These are phyloP conservation scores for Mystacides longicornis DNA, from an alignment of 2,888 invertebrate species.

Conservation along the genomic window DNA sequence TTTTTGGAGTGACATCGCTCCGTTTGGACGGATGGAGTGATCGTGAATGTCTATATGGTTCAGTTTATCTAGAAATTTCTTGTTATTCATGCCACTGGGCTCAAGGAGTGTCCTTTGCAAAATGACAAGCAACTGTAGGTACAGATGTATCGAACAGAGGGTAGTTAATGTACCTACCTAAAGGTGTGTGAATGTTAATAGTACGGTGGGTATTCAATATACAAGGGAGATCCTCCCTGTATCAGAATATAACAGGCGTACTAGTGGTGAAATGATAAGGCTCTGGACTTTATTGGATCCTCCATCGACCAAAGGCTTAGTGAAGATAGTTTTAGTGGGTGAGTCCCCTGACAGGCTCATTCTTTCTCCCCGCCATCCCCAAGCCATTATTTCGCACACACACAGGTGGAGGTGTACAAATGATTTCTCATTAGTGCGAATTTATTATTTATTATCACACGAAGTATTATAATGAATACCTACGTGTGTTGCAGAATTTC, in stretches of 20 bases:
- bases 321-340: conserved; percentile 3
- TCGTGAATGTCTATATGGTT: no score
- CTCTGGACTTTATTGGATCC: not conserved
- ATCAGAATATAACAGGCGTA: not conserved
- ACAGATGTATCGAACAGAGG: no score
- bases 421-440: not conserved
- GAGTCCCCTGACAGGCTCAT: not conserved
- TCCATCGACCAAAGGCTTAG: conserved; percentile 6
- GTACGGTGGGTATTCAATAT: not conserved
- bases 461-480: no score
- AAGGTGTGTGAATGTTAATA: not conserved
- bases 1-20: no score
- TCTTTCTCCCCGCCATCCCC: not conserved
- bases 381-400: not conserved
- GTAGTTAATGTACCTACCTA: no score
- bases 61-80: no score
- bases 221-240: not conserved
- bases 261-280: conserved; percentile 2
- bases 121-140: no score
- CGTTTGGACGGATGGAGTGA: no score
- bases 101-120: no score
- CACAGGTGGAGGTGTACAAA: not conserved
- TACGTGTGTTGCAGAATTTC: no score
- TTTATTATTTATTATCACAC: not conserved
- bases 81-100: no score